phyloP scores from a whole-genome alignment of 2,888 invertebrate species.

The Diplazon laetatorius region DNA sequence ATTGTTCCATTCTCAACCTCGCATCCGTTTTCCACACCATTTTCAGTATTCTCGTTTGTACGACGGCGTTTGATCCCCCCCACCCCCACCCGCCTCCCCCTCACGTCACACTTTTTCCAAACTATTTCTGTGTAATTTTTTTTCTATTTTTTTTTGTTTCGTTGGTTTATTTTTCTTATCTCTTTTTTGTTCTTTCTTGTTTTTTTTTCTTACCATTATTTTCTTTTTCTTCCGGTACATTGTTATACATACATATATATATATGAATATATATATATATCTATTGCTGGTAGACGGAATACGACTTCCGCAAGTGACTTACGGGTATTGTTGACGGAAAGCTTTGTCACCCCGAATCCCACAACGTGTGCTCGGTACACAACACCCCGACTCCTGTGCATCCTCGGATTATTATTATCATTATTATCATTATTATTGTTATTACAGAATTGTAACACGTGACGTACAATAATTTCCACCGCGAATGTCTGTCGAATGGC shows the following conservation, averaged over 20 bases:
- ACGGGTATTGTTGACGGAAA: slow-evolving; percentile 15
- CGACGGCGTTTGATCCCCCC: slow-evolving; percentile 38
- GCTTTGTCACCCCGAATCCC: background rate
- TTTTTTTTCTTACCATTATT: background rate
- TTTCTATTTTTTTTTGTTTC: background rate
- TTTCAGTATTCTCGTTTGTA: slow-evolving; percentile 32
- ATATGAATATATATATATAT: too few relatives aligned
- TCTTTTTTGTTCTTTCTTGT: background rate
- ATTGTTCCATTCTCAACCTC: slow-evolving; percentile 48
- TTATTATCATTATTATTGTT: too few relatives aligned
- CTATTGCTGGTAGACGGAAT: too few relatives aligned
- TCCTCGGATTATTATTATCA: slow-evolving; percentile 2
- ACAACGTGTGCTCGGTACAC: background rate
- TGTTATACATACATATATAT: background rate
- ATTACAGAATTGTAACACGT: background rate
- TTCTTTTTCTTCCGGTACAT: too few relatives aligned
- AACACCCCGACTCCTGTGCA: background rate
- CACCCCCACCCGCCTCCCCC: too few relatives aligned
- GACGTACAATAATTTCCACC: slow-evolving; percentile 20
- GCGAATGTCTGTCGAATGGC: slow-evolving; percentile 28
- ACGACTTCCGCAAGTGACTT: background rate
- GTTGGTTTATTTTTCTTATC: background rate
- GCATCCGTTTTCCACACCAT: slow-evolving; percentile 49
- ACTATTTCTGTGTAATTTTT: background rate
- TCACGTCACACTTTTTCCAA: slow-evolving; percentile 12